These are phyloP conservation scores for Microdon myrmicae DNA, from an alignment of 2,888 invertebrate species.

Conservation along the genomic window DNA sequence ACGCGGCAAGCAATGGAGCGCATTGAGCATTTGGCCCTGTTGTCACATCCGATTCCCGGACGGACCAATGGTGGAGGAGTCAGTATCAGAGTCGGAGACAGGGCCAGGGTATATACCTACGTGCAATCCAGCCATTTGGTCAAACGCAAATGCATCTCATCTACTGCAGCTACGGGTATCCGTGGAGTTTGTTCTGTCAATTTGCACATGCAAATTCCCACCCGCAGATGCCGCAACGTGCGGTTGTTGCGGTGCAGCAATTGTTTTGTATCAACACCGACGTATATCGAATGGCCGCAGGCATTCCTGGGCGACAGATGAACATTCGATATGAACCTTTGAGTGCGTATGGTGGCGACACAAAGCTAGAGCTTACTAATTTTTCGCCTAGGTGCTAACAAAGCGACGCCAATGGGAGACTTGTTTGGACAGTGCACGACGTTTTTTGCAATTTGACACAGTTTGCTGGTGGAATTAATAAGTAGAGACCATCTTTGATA, in stretches of 20 bases:
- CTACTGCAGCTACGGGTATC: slow-evolving; percentile 8
- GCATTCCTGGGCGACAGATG: no score
- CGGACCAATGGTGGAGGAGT: slow-evolving; percentile 26
- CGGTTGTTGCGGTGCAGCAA: slow-evolving; percentile 41
- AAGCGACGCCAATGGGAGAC: no score
- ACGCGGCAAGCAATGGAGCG: slow-evolving; percentile 2
- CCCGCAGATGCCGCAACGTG: slow-evolving; percentile 11
- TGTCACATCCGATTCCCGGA: not conserved
- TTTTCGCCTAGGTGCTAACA: no score
- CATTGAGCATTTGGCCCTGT: slow-evolving; percentile 2
- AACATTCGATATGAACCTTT: no score
- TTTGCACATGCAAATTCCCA: slow-evolving; percentile 47
- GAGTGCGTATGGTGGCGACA: no score
- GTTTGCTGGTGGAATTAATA: no score
- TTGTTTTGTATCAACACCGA: no score
- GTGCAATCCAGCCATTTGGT: slow-evolving; percentile 30
- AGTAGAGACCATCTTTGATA: no score
- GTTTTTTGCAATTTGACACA: no score
- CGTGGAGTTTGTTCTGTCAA: slow-evolving; percentile 31
- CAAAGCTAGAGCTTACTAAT: no score
- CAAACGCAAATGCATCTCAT: slow-evolving; percentile 7
- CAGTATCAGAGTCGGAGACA: slow-evolving; percentile 5
- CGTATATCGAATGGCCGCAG: no score
- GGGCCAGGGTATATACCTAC: slow-evolving; percentile 11
- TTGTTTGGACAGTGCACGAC: no score